Percentiles rank a stretch among this genome's conserved stretches.
Conservation (phyloP, 2,113 vertebrate genomes). For the Scolopax mira region DNA sequence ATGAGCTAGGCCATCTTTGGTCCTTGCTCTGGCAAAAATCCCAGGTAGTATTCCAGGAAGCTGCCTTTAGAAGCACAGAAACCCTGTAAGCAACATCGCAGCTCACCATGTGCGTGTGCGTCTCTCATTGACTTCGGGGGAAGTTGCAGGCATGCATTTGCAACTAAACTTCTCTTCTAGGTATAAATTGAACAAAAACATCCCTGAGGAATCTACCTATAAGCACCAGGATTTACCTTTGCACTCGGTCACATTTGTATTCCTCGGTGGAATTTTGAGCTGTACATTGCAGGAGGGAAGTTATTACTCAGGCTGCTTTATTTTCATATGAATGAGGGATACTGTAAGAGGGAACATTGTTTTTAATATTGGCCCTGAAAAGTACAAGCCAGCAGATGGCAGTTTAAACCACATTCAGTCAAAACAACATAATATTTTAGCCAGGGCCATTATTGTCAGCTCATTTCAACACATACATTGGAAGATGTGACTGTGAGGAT, state of each 20-base stretch:
- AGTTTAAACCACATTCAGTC: slow-evolving; percentile 65
- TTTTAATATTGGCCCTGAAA: slow-evolving; percentile 47
- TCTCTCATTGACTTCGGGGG: not conserved
- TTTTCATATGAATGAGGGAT: slow-evolving; percentile 51
- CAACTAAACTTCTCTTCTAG: not conserved
- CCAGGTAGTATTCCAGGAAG: slow-evolving; percentile 34
- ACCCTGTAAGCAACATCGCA: not conserved
- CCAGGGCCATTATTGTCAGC: slow-evolving; percentile 15
- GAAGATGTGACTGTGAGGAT: not conserved
- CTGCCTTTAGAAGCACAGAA: not conserved
- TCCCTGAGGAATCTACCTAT: slow-evolving; percentile 10
- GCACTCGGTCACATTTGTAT: not conserved
- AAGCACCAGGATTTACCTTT: not conserved
- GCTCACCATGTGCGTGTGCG: not conserved
- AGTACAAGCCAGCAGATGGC: slow-evolving; percentile 69
- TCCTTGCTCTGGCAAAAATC: slow-evolving; percentile 17
- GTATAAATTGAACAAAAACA: slow-evolving; percentile 14
- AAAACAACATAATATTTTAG: slow-evolving; percentile 52
- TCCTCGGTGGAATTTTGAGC: not conserved
- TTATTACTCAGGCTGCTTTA: slow-evolving; percentile 4
- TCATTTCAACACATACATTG: slow-evolving; percentile 9
- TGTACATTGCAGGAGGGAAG: not conserved
- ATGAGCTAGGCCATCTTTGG: not conserved
- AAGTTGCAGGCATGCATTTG: not conserved
- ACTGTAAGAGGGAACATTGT: slow-evolving; percentile 25